phyloP scores from a whole-genome alignment of 2,888 invertebrate genomes.

The Prosapia bicincta region DNA sequence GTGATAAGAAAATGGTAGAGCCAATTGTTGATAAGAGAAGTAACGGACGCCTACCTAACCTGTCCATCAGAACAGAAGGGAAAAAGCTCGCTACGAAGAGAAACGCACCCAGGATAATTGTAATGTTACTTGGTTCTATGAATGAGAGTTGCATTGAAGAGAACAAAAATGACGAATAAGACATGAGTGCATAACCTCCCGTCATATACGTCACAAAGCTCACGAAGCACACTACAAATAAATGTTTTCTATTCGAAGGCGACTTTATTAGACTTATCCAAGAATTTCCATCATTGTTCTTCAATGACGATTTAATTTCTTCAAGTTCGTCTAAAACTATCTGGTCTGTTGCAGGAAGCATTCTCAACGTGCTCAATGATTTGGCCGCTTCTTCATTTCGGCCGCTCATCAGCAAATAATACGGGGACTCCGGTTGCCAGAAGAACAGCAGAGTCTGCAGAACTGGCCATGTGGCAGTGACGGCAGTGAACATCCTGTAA shows the following conservation, averaged over 20 bases:
- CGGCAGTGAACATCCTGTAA: background rate
- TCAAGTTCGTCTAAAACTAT: background rate
- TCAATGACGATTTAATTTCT: background rate
- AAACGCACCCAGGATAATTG: background rate
- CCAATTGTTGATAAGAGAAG: background rate
- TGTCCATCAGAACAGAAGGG: background rate
- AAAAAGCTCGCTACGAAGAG: background rate
- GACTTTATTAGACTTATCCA: background rate
- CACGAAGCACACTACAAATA: background rate
- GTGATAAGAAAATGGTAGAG: background rate
- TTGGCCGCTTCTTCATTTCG: background rate
- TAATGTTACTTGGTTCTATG: background rate
- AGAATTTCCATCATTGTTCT: background rate
- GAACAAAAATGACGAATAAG: background rate
- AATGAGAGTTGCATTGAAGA: background rate
- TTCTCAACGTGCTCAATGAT: constrained; percentile 34
- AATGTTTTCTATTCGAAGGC: background rate
- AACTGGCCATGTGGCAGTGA: background rate
- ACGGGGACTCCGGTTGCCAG: background rate
- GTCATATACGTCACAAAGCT: background rate
- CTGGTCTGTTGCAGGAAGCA: constrained; percentile 35
- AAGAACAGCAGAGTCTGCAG: background rate
- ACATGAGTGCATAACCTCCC: background rate
- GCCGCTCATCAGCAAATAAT: background rate
- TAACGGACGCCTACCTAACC: background rate